A percentile compares a stretch with the other conserved stretches of the same genome.
phyloP scores from a whole-genome alignment of 2,113 vertebrate genomes.

The human region DNA sequence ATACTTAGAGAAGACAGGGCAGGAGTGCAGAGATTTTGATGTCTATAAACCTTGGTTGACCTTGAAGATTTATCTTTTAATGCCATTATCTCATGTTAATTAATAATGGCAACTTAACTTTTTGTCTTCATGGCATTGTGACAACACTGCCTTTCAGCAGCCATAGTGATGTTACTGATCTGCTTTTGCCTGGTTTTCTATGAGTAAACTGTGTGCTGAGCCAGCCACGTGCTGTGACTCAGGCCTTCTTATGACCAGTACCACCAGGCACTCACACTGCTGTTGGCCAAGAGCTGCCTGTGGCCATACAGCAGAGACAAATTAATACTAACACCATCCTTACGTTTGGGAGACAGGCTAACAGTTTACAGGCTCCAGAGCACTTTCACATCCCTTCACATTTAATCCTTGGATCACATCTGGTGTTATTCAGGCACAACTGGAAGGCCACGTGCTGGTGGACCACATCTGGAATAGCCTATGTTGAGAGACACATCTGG shows the following conservation, averaged over 20 bases:
- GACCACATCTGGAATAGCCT: background rate
- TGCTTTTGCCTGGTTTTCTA: background rate
- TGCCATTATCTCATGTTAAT: background rate
- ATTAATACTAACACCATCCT: background rate
- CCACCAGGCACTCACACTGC: background rate
- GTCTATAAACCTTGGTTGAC: background rate
- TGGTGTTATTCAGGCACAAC: background rate
- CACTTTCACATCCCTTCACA: background rate
- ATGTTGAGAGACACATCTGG: background rate
- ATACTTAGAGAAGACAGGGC: background rate
- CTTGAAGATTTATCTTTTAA: background rate
- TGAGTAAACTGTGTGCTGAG: background rate
- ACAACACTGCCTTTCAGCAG: background rate
- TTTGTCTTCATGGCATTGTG: background rate
- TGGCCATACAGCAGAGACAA: background rate
- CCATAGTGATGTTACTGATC: background rate
- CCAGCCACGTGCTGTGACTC: background rate
- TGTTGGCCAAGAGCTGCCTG: background rate
- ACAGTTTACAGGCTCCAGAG: background rate
- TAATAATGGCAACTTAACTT: background rate
- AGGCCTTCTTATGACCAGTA: background rate
- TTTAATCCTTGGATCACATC: background rate
- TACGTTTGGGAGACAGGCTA: background rate
- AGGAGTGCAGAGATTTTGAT: no score
- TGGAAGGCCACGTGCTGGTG: background rate